phyloP scores from a whole-genome alignment of 2,113 vertebrate species.

The Pyxicephalus adspersus region DNA sequence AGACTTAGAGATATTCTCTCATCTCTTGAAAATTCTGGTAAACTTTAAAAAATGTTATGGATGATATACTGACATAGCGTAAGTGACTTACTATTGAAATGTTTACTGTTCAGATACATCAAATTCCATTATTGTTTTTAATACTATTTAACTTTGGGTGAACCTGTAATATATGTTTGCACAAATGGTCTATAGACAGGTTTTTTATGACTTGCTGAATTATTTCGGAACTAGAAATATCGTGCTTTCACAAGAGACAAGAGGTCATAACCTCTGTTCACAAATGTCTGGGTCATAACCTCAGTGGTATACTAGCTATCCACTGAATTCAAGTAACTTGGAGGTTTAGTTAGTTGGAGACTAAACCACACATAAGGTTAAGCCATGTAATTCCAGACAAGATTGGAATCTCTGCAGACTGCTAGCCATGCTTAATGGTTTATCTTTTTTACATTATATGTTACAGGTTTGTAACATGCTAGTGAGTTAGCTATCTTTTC shows the following conservation, averaged over 20 bases:
- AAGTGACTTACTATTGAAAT: background rate
- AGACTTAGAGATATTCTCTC: no score
- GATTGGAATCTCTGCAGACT: no score
- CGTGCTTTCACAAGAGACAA: slow-evolving; percentile 37
- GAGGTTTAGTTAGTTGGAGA: background rate
- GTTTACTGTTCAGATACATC: background rate
- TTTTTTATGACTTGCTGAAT: slow-evolving; percentile 44
- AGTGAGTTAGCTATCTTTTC: no score
- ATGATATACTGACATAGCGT: no score
- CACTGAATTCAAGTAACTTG: background rate
- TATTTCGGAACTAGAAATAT: slow-evolving; percentile 38
- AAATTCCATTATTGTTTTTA: slow-evolving; percentile 6
- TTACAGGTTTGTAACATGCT: no score
- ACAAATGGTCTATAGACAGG: slow-evolving; percentile 31
- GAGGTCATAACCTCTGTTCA: slow-evolving; percentile 25
- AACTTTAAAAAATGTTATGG: no score
- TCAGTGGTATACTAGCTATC: slow-evolving; percentile 12
- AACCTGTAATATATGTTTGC: slow-evolving; percentile 44
- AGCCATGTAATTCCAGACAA: no score
- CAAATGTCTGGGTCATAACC: slow-evolving; percentile 41
- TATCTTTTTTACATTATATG: no score
- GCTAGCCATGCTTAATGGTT: no score
- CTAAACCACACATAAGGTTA: background rate
- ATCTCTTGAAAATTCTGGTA: no score
- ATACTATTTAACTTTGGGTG: slow-evolving; percentile 37